Base-by-base conservation (phyloP, 2,888 invertebrate genomes). In the Dromius quadrimaculatus region DNA sequence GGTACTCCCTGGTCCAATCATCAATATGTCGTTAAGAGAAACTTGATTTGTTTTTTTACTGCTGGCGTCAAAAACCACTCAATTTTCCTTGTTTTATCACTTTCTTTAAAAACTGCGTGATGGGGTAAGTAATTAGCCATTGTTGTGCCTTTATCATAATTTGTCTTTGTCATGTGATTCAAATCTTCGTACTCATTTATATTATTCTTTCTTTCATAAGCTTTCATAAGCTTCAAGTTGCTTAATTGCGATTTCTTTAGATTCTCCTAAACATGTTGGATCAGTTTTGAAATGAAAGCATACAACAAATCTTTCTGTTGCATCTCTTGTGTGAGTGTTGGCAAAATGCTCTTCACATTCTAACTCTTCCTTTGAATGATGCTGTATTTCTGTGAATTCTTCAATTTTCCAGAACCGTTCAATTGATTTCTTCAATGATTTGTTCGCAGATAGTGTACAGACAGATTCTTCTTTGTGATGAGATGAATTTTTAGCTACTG, bases 1-100 rank as follows among this genome's bases (percentile, higher is more conserved):
- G n/a, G n/a, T n/a, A n/a, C n/a, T n/a, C n/a, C n/a, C n/a, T n/a
- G n/a, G n/a, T n/a, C n/a, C 77, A 0, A 76, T 71, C 68, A 77
- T 50, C 0, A 76, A 47, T 4, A 73, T 68, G 11, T 76, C 71
- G 47, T 78, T 77, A 1, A 78, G 54, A 4, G 78, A 76, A 1
- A 72, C n/a, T n/a, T n/a, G n/a, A 22, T 75, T 74, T 4, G 22
- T 69, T 2, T 72, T 72, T n/a, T 50, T 54, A 11, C 73, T 71
- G 0, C 76, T 75, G 4, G 75, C 77, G 63, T 77, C 73, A 59
- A 76, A 76, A 2, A 78, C 76, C 0, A 77, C 74, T 5, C 78
- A 0, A 77, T 72, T 43, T 77, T 75, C 0, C 75, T 74, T 1
- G 77, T 75, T 2, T 62, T 61, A 43, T 76, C 76, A 6, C 76